phyloP scores from a whole-genome alignment of 2,888 invertebrate species.

The Prenolepis imparis region DNA sequence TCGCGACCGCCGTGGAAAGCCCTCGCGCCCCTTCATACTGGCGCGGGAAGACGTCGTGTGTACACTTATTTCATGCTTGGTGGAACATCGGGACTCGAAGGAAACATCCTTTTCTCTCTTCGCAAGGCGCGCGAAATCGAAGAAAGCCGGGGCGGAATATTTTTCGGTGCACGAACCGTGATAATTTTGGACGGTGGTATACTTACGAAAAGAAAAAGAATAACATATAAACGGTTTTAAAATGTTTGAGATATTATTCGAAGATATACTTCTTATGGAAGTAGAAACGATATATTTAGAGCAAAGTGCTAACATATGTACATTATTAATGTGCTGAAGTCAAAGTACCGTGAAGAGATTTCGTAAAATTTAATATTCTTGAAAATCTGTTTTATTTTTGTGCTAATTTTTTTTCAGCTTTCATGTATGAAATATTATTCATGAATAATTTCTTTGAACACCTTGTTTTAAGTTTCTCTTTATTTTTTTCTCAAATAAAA shows the following conservation, averaged over 20 bases:
- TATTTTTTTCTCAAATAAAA: neutral
- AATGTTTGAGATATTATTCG: neutral
- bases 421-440: neutral
- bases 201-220: conserved; percentile 17
- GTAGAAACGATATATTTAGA: neutral
- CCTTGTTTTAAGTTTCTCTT: neutral
- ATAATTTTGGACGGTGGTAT: conserved; percentile 13
- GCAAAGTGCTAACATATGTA: neutral
- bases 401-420: neutral
- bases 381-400: neutral
- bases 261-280: neutral
- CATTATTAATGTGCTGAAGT: neutral
- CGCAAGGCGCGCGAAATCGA: conserved; percentile 54
- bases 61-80: conserved; percentile 84
- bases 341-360: neutral
- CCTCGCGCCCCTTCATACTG: conserved; percentile 51
- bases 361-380: neutral
- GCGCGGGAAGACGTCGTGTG: conserved; percentile 74
- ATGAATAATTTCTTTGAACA: conserved; percentile 17
- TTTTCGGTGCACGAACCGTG: conserved; percentile 41
- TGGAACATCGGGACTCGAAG: conserved; percentile 74
- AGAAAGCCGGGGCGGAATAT: conserved; percentile 30
- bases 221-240: neutral
- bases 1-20: conserved; percentile 63
- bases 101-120: conserved; percentile 66